Base-by-base conservation (phyloP, 2,797 vertebrate genomes). In the Acipenser transmontanus region DNA sequence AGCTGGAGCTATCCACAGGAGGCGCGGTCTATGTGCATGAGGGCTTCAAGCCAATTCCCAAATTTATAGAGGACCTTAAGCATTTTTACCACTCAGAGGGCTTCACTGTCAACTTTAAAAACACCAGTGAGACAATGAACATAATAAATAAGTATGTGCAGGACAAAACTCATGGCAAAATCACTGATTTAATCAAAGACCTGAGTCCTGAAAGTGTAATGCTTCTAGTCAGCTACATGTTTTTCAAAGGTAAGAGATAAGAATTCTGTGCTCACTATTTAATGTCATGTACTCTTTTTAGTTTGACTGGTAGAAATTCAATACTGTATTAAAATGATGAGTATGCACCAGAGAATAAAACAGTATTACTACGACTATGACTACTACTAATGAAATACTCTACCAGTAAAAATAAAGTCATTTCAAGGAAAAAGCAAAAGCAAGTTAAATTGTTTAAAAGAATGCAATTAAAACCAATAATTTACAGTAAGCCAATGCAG, bases 221-320 rank as follows among this genome's bases (percentile, higher is more conserved):
- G 87, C 84, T 91, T 70, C 88, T 98, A 47, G 65, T 93, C 71
- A 95, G 91, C 71, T 94, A 88, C 74, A 86, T 97, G 75, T 93
- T 92, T 80, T 94, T 92, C 74, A 94, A 86, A 68, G 96, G 95
- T 98, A 90, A 90, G 82, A 62, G 50, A 34, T 4, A 34, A 3
- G 4, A 34, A 34, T 34, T 34, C 34, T 34, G 1, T 34, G 34
- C 34, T 34, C 34, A 34, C 34, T 34, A 34, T 34, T 34, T 34
- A 34, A 34, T 34, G 34, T 4, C 34, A 34, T 34, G 34, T 34
- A 4, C 2, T 34, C 34, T 34, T 34, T 34, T 34, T 34, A 34
- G 34, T 4, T 34, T 34, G 34, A 34, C 34, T 4, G 34, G 34
- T 34, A 34, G 34, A 34, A 34, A 34, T 34, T 3, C 34, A 17